These are phyloP conservation scores for Antedon mediterranea DNA, from an alignment of 53 echinoderm and acorn worm species.

Conservation along the genomic window DNA sequence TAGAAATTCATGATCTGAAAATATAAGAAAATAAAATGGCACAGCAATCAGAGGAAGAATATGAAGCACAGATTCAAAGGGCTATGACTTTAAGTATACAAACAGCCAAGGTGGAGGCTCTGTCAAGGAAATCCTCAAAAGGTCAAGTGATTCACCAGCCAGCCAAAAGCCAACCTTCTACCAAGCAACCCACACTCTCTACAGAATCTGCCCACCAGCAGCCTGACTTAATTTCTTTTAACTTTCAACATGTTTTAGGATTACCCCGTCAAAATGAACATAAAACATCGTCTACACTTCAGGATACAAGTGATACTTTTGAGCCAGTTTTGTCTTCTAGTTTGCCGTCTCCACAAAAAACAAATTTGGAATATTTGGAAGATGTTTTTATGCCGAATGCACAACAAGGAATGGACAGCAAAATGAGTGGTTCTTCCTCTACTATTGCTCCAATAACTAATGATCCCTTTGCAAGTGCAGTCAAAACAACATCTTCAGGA, in stretches of 20 bases:
- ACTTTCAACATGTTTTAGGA: background rate
- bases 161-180: background rate
- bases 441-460: background rate
- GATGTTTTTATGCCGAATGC: background rate
- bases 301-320: background rate
- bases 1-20: background rate
- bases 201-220: background rate
- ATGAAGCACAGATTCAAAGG: constrained; percentile 34
- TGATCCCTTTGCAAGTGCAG: background rate
- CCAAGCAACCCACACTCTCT: background rate
- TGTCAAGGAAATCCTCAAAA: background rate
- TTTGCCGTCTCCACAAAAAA: background rate
- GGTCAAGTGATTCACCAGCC: background rate
- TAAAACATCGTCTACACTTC: background rate
- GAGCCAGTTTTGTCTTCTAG: background rate
- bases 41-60: constrained; percentile 27
- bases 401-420: background rate
- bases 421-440: background rate
- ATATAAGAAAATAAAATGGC: constrained; percentile 2
- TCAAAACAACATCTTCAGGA: background rate
- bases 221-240: background rate
- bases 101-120: constrained; percentile 18
- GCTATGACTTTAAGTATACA: constrained; percentile 56
- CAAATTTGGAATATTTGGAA: background rate
- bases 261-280: background rate